Base-by-base conservation (phyloP, 2,888 invertebrate genomes). In the Stictocephala bisonia region DNA sequence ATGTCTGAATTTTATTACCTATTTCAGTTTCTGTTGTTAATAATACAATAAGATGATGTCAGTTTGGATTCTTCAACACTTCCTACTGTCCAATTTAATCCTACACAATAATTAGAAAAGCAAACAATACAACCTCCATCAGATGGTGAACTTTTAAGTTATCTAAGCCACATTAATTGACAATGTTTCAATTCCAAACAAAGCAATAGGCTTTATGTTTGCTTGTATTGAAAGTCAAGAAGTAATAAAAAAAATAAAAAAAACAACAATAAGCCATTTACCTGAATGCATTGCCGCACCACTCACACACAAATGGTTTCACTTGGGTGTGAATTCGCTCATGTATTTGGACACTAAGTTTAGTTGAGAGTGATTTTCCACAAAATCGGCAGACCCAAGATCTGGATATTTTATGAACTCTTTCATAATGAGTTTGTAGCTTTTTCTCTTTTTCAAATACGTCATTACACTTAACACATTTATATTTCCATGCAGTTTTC, bases 281-380 rank as follows among this genome's bases (percentile, higher is more conserved):
- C 76, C 76, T 74, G 68, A 79, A 79, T 27, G 74, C 74, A 35
- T 77, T 75, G 13, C 78, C 78, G 58, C 79, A 79, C 76, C 78
- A 77, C 71, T 79, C 78, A 71, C 79, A 79, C 3, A 78, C 76
- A 48, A 73, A 79, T 18, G 79, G 79, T 66, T 78, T 77, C 7
- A 75, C 74, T 3, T 78, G 77, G 27, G 78, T 78, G 66, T 79
- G 79, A 11, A 78, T 78, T 22, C 79, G 74, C 73, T 79, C 77
- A 56, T 79, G 79, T 22, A 78, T 77, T 24, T 74, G 73, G 13
- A 79, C 74, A 50, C 78, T 78, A 0, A 78, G 73, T 70, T 78
- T 79, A 20, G 78, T 78, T 11, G 76, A 76, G 40, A 78, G 77
- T 18, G 74, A 60, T 50, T 79, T 79, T 24, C 78, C 79, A 71